These are phyloP conservation scores for Chymomyza amoena DNA, from an alignment of 2,888 invertebrate species.

Conservation along the genomic window DNA sequence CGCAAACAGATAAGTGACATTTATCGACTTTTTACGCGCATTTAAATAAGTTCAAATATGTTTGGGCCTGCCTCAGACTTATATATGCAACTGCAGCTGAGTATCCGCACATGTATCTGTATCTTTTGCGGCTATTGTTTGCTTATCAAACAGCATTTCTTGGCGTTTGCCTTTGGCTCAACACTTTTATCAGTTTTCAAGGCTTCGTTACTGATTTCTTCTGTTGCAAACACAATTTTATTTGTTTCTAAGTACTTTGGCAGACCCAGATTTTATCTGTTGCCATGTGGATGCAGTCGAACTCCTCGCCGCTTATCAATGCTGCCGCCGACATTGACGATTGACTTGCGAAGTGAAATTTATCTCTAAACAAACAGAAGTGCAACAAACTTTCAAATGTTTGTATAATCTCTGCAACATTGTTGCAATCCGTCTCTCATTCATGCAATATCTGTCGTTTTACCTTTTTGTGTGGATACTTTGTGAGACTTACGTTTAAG, in stretches of 20 bases:
- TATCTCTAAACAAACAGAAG: slow-evolving; percentile 61
- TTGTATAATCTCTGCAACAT: slow-evolving; percentile 69
- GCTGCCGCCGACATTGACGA: not conserved
- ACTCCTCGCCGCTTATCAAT: slow-evolving; percentile 28
- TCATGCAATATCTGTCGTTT: slow-evolving; percentile 39
- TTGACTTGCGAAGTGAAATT: slow-evolving; percentile 34
- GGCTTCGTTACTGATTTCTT: slow-evolving; percentile 39
- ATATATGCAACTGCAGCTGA: slow-evolving; percentile 17
- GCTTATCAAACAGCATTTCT: slow-evolving; percentile 50
- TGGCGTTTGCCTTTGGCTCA: slow-evolving; percentile 33
- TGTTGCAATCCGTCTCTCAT: slow-evolving; percentile 52
- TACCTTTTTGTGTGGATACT: slow-evolving; percentile 24
- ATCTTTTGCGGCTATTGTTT: slow-evolving; percentile 41
- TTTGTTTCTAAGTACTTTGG: not conserved
- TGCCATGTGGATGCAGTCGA: slow-evolving; percentile 16
- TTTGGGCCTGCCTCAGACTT: slow-evolving; percentile 44
- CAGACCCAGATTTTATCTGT: not conserved
- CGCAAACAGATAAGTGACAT: slow-evolving; percentile 71
- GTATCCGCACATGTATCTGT: slow-evolving; percentile 32
- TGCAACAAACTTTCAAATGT: slow-evolving; percentile 64
- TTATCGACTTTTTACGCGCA: slow-evolving; percentile 73
- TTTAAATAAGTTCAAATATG: slow-evolving; percentile 70
- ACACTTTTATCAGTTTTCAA: slow-evolving; percentile 61
- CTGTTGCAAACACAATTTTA: slow-evolving; percentile 17
- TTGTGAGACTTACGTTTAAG: not conserved